A percentile compares a stretch with the other conserved stretches of the same genome.
Conservation (phyloP, 2,888 invertebrate species). For the Mythimna ferrago region DNA sequence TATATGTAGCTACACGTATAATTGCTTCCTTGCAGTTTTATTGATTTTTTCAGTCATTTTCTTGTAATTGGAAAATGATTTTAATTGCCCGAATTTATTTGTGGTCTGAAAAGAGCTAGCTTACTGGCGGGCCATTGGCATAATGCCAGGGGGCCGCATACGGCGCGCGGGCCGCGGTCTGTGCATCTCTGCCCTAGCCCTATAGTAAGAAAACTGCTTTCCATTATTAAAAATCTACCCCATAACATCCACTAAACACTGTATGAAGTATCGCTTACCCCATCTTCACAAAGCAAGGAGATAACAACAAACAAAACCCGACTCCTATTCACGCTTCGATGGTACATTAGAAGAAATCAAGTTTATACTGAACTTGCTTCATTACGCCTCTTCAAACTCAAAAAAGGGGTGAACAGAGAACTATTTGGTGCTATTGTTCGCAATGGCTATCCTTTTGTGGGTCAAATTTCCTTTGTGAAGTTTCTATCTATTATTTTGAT, state of each 20-base stretch:
- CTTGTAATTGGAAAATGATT: too few species aligned
- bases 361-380: constrained; percentile 44
- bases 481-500: constrained; percentile 70
- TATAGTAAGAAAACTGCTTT: background rate
- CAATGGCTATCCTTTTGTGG: constrained; percentile 54
- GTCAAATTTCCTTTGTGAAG: constrained; percentile 74
- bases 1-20: too few species aligned
- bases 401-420: constrained; percentile 62
- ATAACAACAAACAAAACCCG: constrained; percentile 42
- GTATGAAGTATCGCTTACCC: constrained; percentile 27
- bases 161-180: too few species aligned
- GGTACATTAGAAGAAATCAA: constrained; percentile 65
- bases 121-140: too few species aligned
- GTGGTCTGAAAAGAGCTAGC: too few species aligned
- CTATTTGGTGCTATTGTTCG: constrained; percentile 56
- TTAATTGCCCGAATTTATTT: too few species aligned
- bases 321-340: constrained; percentile 63
- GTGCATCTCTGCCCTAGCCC: too few species aligned
- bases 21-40: too few species aligned
- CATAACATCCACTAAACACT: background rate
- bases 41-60: too few species aligned
- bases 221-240: background rate
- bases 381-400: constrained; percentile 49
- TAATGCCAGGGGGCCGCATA: too few species aligned
- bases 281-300: background rate